A percentile compares a stretch with the other conserved stretches of the same genome.
These are phyloP conservation scores for Turritopsis rubra DNA, from an alignment of 30 jellyfish, hydroid and myxozoan species.

Conservation along the genomic window DNA sequence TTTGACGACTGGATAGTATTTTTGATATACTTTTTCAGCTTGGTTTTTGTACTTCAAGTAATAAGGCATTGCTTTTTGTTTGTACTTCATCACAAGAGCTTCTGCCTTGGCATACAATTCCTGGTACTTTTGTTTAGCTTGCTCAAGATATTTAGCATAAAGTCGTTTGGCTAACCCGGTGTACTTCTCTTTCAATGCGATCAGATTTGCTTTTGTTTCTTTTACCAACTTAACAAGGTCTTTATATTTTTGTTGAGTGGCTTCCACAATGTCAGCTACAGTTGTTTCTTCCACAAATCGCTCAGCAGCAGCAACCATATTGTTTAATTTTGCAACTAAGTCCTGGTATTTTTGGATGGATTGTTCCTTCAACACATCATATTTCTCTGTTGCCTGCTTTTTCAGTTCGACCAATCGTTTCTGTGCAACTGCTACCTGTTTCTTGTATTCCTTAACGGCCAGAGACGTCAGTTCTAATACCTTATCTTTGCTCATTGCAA, in stretches of 20 bases:
- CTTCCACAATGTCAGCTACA: slow-evolving; percentile 55
- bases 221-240: slow-evolving; percentile 15
- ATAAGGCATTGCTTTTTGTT: slow-evolving; percentile 6
- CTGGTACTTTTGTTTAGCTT: slow-evolving; percentile 25
- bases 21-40: background rate
- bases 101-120: slow-evolving; percentile 23
- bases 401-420: background rate
- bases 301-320: slow-evolving; percentile 31
- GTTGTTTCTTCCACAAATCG: slow-evolving; percentile 65
- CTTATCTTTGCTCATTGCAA: slow-evolving; percentile 17
- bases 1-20: slow-evolving; percentile 19
- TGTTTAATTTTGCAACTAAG: background rate
- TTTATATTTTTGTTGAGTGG: slow-evolving; percentile 27
- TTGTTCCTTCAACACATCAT: slow-evolving; percentile 15
- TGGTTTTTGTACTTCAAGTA: slow-evolving; percentile 10
- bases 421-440: background rate
- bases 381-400: slow-evolving; percentile 15
- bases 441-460: slow-evolving; percentile 20
- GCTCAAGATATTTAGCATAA: slow-evolving; percentile 21
- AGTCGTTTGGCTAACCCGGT: slow-evolving; percentile 20
- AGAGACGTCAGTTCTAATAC: background rate
- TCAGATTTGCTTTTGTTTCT: slow-evolving; percentile 6
- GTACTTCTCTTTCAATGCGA: slow-evolving; percentile 8
- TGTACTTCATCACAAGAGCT: background rate
- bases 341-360: background rate